phyloP scores from a whole-genome alignment of 2,113 vertebrate species.

The Sakesphorus luctuosus region DNA sequence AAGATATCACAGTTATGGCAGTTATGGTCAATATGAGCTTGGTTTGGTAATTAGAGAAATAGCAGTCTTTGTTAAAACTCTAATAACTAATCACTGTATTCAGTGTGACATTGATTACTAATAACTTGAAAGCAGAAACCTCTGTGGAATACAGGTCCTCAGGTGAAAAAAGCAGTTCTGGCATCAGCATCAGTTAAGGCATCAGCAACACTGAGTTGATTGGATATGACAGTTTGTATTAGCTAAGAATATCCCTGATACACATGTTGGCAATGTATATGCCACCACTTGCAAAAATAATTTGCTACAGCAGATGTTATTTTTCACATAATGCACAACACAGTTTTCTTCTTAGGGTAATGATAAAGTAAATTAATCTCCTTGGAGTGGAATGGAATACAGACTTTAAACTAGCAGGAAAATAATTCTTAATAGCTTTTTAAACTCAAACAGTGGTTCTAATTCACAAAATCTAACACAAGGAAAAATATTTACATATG shows the following conservation, averaged over 20 bases:
- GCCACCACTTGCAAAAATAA: not conserved
- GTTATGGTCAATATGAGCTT: not conserved
- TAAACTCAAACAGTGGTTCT: not conserved
- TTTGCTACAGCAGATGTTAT: not conserved
- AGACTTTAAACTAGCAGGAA: not conserved
- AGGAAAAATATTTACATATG: not conserved
- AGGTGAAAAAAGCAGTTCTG: not conserved
- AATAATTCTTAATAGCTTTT: not conserved
- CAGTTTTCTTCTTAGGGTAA: not conserved
- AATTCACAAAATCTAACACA: not conserved
- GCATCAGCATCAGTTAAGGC: no score
- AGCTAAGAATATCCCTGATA: not conserved
- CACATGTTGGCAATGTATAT: fast-evolving
- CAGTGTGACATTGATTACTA: not conserved
- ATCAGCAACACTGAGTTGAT: not conserved
- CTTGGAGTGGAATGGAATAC: not conserved
- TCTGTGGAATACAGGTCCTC: not conserved
- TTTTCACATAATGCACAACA: not conserved
- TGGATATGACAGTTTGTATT: not conserved
- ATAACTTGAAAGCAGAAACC: not conserved
- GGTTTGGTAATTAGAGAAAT: not conserved
- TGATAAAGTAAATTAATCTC: not conserved
- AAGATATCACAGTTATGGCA: not conserved
- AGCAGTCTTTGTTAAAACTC: not conserved
- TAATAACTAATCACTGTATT: not conserved